Evolutionary conservation across 2,797 vertebrate species (phyloP).

Genomic region (Lycodopsis pacificus): DNA sequence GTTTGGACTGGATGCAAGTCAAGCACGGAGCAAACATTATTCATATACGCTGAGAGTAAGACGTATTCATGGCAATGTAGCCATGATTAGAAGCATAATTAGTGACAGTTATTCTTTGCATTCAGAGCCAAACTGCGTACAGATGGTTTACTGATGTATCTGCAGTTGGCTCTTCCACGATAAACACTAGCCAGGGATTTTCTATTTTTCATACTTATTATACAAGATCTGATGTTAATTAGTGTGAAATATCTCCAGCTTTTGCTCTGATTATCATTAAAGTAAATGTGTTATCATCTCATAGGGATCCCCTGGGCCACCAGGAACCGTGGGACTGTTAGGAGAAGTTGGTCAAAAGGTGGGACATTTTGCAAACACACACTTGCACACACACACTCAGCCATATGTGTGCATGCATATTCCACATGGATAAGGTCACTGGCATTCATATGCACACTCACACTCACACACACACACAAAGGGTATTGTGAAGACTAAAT

Average conservation of each 20-base stretch:
- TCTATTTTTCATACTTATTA: background rate
- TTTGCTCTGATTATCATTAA: background rate
- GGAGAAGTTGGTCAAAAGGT: constrained; percentile 96
- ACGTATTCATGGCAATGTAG: constrained; percentile 21
- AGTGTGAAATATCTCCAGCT: background rate
- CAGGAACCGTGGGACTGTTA: constrained; percentile 89
- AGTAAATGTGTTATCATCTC: constrained; percentile 47
- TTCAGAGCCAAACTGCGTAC: constrained; percentile 40
- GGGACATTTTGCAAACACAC: constrained; percentile 39
- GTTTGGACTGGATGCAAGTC: constrained; percentile 37
- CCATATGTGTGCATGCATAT: background rate
- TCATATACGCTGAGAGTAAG: constrained; percentile 16
- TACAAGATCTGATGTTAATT: constrained; percentile 19
- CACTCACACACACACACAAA: constrained; percentile 15
- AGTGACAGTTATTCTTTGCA: constrained; percentile 3
- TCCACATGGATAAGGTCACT: constrained; percentile 5
- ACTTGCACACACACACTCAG: background rate
- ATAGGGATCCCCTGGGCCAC: constrained; percentile 91
- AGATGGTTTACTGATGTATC: constrained; percentile 42
- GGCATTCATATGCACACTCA: constrained; percentile 13
- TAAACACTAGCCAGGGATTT: constrained; percentile 2
- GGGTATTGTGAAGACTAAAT: constrained; percentile 34
- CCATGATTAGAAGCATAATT: constrained; percentile 32
- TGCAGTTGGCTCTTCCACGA: constrained; percentile 15
- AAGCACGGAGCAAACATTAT: constrained; percentile 5